Percentiles rank a stretch among this genome's conserved stretches.
These are phyloP conservation scores for Tricholauxania praeusta DNA, from an alignment of 2,888 invertebrate species.

Conservation along the genomic window DNA sequence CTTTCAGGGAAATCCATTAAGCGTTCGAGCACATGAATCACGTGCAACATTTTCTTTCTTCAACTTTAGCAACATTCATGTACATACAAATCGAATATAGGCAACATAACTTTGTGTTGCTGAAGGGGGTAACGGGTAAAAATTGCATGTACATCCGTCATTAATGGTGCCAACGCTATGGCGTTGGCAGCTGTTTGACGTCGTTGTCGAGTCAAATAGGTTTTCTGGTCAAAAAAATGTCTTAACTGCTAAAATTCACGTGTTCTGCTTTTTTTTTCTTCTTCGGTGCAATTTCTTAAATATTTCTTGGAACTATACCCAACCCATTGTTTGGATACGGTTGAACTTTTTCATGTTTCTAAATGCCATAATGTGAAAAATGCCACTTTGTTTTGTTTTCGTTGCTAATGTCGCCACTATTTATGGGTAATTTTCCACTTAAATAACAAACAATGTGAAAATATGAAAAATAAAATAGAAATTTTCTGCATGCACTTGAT, in stretches of 20 bases:
- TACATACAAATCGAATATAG: too few species aligned
- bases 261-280: constrained; percentile 2
- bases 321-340: neutral
- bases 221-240: constrained; percentile 12
- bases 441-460: constrained; percentile 49
- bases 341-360: neutral
- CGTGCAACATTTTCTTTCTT: constrained; percentile 14
- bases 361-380: neutral
- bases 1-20: constrained; percentile 38
- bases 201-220: neutral
- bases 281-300: neutral
- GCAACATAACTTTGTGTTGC: too few species aligned
- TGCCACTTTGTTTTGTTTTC: neutral
- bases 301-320: neutral
- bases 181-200: too few species aligned
- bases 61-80: neutral
- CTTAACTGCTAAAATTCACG: constrained; percentile 11
- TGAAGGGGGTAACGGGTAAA: neutral
- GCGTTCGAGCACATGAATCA: constrained; percentile 15
- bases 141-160: constrained; percentile 50
- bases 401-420: constrained; percentile 34
- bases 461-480: constrained; percentile 44
- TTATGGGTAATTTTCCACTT: constrained; percentile 48
- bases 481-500: constrained; percentile 45
- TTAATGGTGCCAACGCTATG: constrained; percentile 33